Evolutionary conservation across 2,113 vertebrate genomes (phyloP).

Genomic region (Semnornis frantzii): DNA sequence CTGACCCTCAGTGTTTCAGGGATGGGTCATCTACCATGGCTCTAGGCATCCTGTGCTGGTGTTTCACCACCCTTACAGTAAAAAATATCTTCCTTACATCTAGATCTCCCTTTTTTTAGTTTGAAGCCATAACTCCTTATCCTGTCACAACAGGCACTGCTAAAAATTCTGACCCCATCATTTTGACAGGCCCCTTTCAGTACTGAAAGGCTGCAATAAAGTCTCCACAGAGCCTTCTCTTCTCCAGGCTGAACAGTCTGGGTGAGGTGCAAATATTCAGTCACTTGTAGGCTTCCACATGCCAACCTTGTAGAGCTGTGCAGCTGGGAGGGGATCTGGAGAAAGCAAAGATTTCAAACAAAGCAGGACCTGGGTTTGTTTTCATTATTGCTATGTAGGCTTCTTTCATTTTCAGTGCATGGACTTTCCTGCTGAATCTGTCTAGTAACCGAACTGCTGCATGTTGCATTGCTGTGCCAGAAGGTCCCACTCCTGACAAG

Average conservation of each 20-base stretch:
- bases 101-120: no score
- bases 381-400: background rate
- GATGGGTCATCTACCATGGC: no score
- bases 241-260: background rate
- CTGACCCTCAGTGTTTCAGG: no score
- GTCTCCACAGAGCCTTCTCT: no score
- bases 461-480: background rate
- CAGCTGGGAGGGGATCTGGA: background rate
- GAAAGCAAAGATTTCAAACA: background rate
- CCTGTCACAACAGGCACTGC: no score
- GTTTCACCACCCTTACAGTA: no score
- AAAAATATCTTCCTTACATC: no score
- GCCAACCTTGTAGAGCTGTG: background rate
- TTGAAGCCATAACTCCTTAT: no score
- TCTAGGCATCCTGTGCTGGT: no score
- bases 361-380: background rate
- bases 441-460: background rate
- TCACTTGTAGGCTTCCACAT: background rate
- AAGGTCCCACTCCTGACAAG: background rate
- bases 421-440: background rate
- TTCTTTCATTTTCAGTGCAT: background rate
- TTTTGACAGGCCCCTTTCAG: no score
- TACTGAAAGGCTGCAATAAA: no score
- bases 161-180: no score
- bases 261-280: background rate